These are phyloP conservation scores for Anadara kagoshimensis DNA, from an alignment of 1,140 invertebrate species.

Conservation along the genomic window DNA sequence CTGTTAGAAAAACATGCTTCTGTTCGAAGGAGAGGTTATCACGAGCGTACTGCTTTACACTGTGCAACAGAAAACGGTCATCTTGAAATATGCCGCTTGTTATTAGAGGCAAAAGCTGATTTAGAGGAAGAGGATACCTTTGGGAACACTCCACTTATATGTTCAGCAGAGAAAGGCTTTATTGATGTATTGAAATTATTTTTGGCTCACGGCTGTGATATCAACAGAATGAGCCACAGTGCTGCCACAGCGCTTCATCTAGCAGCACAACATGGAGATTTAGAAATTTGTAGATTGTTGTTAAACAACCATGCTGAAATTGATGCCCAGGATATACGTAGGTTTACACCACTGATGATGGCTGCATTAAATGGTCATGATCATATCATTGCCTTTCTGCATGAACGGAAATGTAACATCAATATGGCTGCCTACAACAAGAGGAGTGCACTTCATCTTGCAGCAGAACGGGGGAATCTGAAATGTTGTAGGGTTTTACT, in stretches of 20 bases:
- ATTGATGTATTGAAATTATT: slow-evolving; percentile 87
- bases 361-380: slow-evolving; percentile 66
- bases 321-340: slow-evolving; percentile 67
- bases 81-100: slow-evolving; percentile 73
- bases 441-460: slow-evolving; percentile 70
- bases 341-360: slow-evolving; percentile 72
- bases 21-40: slow-evolving; percentile 78
- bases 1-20: slow-evolving; percentile 90
- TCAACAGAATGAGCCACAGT: slow-evolving; percentile 70
- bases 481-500: slow-evolving; percentile 76
- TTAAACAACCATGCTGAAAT: slow-evolving; percentile 64
- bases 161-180: slow-evolving; percentile 90
- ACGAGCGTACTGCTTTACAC: slow-evolving; percentile 67
- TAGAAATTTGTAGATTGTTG: slow-evolving; percentile 57
- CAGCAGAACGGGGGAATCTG: slow-evolving; percentile 73
- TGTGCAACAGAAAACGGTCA: slow-evolving; percentile 66
- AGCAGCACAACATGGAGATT: slow-evolving; percentile 68
- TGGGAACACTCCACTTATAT: slow-evolving; percentile 88
- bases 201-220: slow-evolving; percentile 80
- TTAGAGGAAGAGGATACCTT: slow-evolving; percentile 68
- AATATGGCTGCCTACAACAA: slow-evolving; percentile 69
- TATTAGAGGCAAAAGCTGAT: slow-evolving; percentile 73
- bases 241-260: slow-evolving; percentile 71
- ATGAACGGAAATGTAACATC: slow-evolving; percentile 64
- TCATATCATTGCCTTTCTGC: slow-evolving; percentile 59